A percentile compares a stretch with the other conserved stretches of the same genome.
Evolutionary conservation across 2,888 invertebrate genomes (phyloP).

Genomic region (Cactoblastis cactorum): DNA sequence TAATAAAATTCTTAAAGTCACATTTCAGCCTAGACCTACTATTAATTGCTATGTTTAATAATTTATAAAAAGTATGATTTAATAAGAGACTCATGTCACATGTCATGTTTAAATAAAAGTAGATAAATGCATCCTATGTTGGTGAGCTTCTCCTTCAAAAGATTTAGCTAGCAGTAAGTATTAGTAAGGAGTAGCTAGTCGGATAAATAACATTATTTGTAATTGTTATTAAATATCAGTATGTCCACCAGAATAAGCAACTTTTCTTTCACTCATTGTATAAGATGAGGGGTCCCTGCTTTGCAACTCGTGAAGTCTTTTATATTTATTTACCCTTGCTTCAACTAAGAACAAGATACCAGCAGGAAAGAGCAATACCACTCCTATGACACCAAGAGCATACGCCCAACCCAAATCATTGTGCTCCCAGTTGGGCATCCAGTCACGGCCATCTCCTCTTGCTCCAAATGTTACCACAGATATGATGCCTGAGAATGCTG

Average conservation of each 20-base stretch:
- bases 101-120: too few relatives aligned
- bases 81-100: too few relatives aligned
- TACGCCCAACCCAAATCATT: slow-evolving; percentile 97
- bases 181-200: too few relatives aligned
- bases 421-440: slow-evolving; percentile 98
- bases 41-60: too few relatives aligned
- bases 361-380: slow-evolving; percentile 85
- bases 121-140: not conserved
- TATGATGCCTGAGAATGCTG: slow-evolving; percentile 89
- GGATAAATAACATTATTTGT: slow-evolving; percentile 21
- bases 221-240: slow-evolving; percentile 82
- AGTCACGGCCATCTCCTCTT: slow-evolving; percentile 93
- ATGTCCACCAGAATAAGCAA: slow-evolving; percentile 76
- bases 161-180: too few relatives aligned
- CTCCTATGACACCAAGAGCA: slow-evolving; percentile 90
- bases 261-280: slow-evolving; percentile 83
- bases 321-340: slow-evolving; percentile 87
- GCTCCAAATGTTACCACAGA: slow-evolving; percentile 93
- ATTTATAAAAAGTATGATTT: too few relatives aligned
- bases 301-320: slow-evolving; percentile 84
- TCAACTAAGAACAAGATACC: slow-evolving; percentile 91
- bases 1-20: not conserved
- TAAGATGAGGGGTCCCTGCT: slow-evolving; percentile 83
- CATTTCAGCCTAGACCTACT: too few relatives aligned
- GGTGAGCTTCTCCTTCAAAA: not conserved